Conservation (phyloP, 2,113 vertebrate genomes). For the Neotragus pygmaeus region DNA sequence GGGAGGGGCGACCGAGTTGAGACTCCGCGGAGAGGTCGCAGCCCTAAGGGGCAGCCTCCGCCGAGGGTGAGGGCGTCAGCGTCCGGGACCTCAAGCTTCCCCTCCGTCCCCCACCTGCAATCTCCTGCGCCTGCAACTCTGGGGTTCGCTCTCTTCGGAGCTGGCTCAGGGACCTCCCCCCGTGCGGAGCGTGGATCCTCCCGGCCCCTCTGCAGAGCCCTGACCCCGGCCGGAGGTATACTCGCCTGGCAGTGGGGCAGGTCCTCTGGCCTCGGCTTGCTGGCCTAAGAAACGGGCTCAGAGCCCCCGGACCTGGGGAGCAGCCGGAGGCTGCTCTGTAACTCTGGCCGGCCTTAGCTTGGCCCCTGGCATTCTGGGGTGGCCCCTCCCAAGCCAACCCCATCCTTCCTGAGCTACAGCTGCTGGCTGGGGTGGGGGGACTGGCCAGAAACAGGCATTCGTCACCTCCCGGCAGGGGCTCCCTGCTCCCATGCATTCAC, state of each 20-base stretch:
- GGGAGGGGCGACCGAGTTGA: constrained; percentile 7
- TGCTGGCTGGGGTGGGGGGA: neutral
- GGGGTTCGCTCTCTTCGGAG: neutral
- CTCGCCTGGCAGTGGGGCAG: neutral
- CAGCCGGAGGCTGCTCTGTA: neutral
- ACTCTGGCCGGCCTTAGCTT: neutral
- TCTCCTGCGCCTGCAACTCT: neutral
- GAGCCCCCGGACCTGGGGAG: neutral
- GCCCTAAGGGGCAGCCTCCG: neutral
- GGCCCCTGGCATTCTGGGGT: too few relatives aligned
- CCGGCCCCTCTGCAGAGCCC: fast-evolving
- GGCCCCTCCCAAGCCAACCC: neutral
- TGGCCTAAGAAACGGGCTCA: neutral
- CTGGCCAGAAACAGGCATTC: neutral
- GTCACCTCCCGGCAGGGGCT: neutral
- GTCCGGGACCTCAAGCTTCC: neutral
- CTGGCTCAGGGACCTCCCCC: fast-evolving
- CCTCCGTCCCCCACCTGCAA: neutral
- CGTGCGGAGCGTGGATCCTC: fast-evolving
- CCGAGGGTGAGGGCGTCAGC: fast-evolving
- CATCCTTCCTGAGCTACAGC: neutral
- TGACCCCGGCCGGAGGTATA: neutral
- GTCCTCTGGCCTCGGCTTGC: neutral
- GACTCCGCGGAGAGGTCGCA: neutral
- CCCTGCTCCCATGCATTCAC: fast-evolving